Evolutionary conservation across 2,797 vertebrate genomes (phyloP), one percentile per base, ranked within the genome.

Genomic region (Platalea minor): DNA sequence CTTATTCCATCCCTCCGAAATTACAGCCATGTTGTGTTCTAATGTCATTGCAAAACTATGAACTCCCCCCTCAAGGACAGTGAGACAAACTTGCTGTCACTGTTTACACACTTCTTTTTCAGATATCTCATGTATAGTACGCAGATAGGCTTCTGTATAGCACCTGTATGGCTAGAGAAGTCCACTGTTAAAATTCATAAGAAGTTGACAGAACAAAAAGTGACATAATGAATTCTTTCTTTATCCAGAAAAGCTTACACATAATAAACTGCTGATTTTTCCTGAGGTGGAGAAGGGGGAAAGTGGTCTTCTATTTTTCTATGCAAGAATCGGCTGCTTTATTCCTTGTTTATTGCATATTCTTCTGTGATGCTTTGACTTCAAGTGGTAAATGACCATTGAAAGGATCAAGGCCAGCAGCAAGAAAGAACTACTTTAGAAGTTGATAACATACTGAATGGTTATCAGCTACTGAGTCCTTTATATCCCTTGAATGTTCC

Each of bases 11-110:
- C 75, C 59, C 77, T 95, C 1, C 31, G 69, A 95, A 96, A 96
- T 97, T 95, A 92, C 86, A 94, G 73, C 77, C 88, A 91, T 93
- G 69, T 95, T 96, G 83, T 91, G 92, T 91, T 92, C 79, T 91
- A 85, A 89, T 84, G 80, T 94, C 89, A 96, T 70, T 87, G 57
- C 78, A 94, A 79, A 97, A 83, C 67, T 95, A 94, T 95, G 82
- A 95, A 78, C 60, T 93, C 14, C 29, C 61, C 20, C 39, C 68
- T 93, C 59, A 74, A 93, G 82, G 64, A 61, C 85, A 70, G 80
- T 23, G 53, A 88, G 73, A 76, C 59, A 88, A 86, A 85, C 33
- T 84, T 88, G 29, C 65, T 86, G 26, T 76, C 54, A 65, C 74
- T 85, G 59, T 88, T 95, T 29, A 25, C 41, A 54, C 29, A 41